Evolutionary conservation across 2,888 invertebrate species (phyloP).

Genomic region (Macropis europaea): DNA sequence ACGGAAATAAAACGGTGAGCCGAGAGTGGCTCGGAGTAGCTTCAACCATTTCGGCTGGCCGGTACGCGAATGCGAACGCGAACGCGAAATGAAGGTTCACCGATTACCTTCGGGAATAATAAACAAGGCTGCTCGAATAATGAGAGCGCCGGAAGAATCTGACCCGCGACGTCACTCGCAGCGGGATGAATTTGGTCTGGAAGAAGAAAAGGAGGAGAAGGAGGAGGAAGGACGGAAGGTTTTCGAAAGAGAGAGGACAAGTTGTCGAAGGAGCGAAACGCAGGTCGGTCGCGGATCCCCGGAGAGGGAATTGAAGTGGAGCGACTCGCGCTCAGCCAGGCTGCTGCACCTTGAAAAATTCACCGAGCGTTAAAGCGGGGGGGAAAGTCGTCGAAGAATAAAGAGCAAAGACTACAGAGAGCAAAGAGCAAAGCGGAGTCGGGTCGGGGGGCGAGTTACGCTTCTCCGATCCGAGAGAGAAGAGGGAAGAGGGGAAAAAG

Average conservation of each 20-base stretch:
- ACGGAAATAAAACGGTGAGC: conserved; percentile 6
- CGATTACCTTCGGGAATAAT: too few relatives aligned
- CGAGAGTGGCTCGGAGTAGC: neutral
- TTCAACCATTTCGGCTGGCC: neutral
- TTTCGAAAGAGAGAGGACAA: neutral
- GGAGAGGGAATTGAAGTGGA: conserved; percentile 33
- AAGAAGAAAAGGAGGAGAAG: neutral
- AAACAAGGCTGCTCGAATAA: too few relatives aligned
- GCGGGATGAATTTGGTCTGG: neutral
- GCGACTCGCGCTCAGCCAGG: conserved; percentile 28
- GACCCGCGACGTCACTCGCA: neutral
- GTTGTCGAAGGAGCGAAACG: neutral
- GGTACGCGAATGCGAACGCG: neutral
- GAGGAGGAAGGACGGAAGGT: neutral
- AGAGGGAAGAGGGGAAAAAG: neutral
- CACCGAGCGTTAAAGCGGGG: conserved; percentile 52
- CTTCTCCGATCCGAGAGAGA: neutral
- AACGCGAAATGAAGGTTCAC: too few relatives aligned
- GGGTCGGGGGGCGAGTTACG: conserved; percentile 1
- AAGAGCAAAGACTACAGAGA: conserved; percentile 39
- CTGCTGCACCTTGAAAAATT: conserved; percentile 59
- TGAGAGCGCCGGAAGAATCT: too few relatives aligned
- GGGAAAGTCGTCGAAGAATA: too few relatives aligned
- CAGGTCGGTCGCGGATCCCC: conserved; percentile 23
- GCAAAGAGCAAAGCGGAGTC: conserved; percentile 17